Evolutionary conservation across 2,888 invertebrate genomes (phyloP), one percentile per base, ranked within the genome.

Genomic region (Apotomis turbidana): DNA sequence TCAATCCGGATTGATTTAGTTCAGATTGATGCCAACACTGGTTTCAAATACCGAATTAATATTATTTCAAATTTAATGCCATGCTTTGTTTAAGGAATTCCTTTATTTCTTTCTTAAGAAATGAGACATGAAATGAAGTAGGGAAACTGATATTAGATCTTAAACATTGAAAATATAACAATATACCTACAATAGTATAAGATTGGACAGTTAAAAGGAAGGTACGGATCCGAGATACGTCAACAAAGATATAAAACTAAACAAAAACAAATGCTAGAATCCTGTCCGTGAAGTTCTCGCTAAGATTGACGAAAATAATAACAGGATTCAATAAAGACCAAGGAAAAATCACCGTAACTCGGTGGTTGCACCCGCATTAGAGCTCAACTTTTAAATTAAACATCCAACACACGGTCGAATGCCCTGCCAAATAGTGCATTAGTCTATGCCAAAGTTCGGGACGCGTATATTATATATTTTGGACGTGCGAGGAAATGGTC

Each of bases 311-410:
- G 27, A 67, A 70, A 72, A 68, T 63, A 68, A 68, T 68, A 72
- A 62, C 68, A 67, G 44, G 58, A 51, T 58, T 68, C 55, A 70
- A 73, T 73, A 60, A 68, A 68, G 54, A 55, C 59, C 55, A 13
- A 54, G 49, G 63, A 71, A 60, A 68, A 51, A 70, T 70, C 15
- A 60, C 60, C 55, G 44, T 74, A 49, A 61, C 54, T 60, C 74
- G 74, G 71, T 64, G 68, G 9, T 44, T 74, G 73, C 66, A 13
- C 74, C 69, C 60, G 12, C 51, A 49, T 73, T 71, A 73, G 41
- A 66, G 70, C 38, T 66, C 84, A 90, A 87, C 85, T 89, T 89
- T 85, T 84, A 85, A 86, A 88, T 87, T 85, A 87, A 88, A 84
- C 82, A 83, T 78, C 76, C 78, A 75, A 74, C 81, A 81, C 79